These are phyloP conservation scores for Vulpes ferrilata DNA, from an alignment of 2,113 vertebrate species.

Conservation along the genomic window DNA sequence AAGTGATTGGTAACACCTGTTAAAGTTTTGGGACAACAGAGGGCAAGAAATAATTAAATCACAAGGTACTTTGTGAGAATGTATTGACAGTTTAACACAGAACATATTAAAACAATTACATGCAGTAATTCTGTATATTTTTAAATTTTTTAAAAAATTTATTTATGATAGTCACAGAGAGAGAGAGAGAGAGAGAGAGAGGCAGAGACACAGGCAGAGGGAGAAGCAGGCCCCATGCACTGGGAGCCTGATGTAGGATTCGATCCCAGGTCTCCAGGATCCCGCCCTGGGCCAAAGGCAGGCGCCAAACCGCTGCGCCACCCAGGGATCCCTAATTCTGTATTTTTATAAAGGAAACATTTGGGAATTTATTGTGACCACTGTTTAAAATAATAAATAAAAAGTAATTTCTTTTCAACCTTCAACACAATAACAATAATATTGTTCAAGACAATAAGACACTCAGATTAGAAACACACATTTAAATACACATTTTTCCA, in stretches of 20 bases:
- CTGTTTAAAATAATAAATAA: neutral
- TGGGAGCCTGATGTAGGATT: too few species aligned
- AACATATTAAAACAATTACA: neutral
- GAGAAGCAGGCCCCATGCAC: too few species aligned
- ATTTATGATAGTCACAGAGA: too few species aligned
- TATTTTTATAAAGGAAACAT: conserved; percentile 26
- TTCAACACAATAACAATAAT: neutral
- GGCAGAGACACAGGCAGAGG: too few species aligned
- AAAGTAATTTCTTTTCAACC: neutral
- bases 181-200: too few species aligned
- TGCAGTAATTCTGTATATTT: neutral
- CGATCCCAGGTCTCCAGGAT: too few species aligned
- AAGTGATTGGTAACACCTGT: neutral
- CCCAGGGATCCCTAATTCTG: neutral
- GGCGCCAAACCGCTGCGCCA: too few species aligned
- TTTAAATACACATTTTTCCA: neutral
- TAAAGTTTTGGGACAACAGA: neutral
- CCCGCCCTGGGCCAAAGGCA: too few species aligned
- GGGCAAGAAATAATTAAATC: neutral
- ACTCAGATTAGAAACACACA: neutral
- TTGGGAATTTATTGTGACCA: neutral
- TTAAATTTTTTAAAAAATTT: too few species aligned
- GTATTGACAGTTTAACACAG: neutral
- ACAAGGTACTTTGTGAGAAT: neutral
- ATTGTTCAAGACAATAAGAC: neutral